Base-by-base conservation (phyloP, 2,113 vertebrate genomes). In the Pygoscelis antarcticus region DNA sequence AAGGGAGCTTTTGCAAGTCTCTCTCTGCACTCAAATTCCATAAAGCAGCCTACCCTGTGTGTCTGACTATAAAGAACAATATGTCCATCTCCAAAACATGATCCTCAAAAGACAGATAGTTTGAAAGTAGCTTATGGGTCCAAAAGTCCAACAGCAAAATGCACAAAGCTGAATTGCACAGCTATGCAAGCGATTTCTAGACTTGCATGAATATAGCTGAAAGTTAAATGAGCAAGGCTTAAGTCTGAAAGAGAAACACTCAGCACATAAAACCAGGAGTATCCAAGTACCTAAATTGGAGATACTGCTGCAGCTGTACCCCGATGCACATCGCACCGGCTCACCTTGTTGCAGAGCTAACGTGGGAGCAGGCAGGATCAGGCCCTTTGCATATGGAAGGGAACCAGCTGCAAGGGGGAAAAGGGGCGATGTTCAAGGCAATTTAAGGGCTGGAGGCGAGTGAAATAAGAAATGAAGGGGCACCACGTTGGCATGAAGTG, bases 401-500 rank as follows among this genome's bases (percentile, higher is more conserved):
- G 34, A 75, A 30, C 6, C 20, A 36, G 29, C 15, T 60, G 55
- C 15, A 44, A 69, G 57, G 69, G 60, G 44, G n/a, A 55, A 55
- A 89, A 79, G 27, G 27, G 61, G 30, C 1, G 0, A 40, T 0
- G 0, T 32, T 46, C 19, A 6, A 49, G 61, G 52, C 26, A 14
- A 11, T 3, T 42, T 42, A 42, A 42, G 42, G 42, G 61, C 69
- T 94, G 85, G 72, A 55, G 51, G 49, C 1, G 22, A 94, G 55
- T 5, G 25, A 85, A 87, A 84, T 38, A 16, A 91, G 90, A 66
- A 92, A 58, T 20, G 68, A 60, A 89, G 71, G 52, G 95, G 93
- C 83, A 74, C 83, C 51, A 32, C 0, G 23, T 77, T 92, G 96
- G 94, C 95, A 76, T 92, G 86, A 93, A 96, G 93, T 70, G 83